Base-by-base conservation (phyloP, 2,888 invertebrate species). In the Dynastes grantii region DNA sequence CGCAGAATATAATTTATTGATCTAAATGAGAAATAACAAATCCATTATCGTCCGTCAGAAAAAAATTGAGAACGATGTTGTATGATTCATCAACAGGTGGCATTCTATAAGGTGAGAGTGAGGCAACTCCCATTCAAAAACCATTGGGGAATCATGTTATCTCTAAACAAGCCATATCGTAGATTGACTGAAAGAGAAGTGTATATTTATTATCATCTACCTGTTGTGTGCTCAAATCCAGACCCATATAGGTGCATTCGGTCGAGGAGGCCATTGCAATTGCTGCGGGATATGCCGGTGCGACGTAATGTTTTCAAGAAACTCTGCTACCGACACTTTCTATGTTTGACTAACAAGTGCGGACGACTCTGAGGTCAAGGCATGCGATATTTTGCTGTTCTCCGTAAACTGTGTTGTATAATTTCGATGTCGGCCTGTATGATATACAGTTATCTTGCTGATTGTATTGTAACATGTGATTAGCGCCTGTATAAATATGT, bases 191-290 rank as follows among this genome's bases (percentile, higher is more conserved):
- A 32, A 29, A 58, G 27, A 61, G 58, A 32, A 29, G 22, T 9
- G 5, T 22, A 55, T 55, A 55, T 55, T 55, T 55, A 63, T 45
- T 22, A 49, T 58, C 75, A 87, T 90, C 89, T 90, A 95, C 96
- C 93, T 95, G 95, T 90, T 96, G 96, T 27, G 96, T 96, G 88
- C 96, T 96, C 87, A 96, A 92, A 91, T 96, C 96, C 85, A 96
- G 92, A 79, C 96, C 96, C 85, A 96, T 91, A 90, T 93, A 96
- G 83, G 93, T 93, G 76, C 85, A 84, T 67, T 83, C 84, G 55
- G 77, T 81, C 80, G 81, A 80, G 27, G 64, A 78, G 16, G 22
- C 78, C 78, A 78, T 78, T 11, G 45, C 11, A 45, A 1, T 11
- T 45, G 0, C 37, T 45, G 8, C 11, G 11, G 45, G 11, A 45